These are phyloP conservation scores for Dugesia japonica DNA, from an alignment of 2,888 invertebrate genomes.

Conservation along the genomic window DNA sequence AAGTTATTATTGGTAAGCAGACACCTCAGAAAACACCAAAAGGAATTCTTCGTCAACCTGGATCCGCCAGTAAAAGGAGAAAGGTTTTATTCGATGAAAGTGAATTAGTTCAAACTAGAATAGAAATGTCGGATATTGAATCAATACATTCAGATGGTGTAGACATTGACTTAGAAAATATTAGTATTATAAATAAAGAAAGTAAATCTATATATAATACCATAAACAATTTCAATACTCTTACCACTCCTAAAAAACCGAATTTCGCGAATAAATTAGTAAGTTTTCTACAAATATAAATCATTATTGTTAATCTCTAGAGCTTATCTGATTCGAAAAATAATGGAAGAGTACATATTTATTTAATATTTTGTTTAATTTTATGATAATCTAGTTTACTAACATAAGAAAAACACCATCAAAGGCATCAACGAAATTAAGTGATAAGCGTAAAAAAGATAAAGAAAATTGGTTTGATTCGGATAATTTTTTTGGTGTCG, in stretches of 20 bases:
- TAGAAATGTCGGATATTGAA: slow-evolving; percentile 23
- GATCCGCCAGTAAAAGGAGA: slow-evolving; percentile 31
- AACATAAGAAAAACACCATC: slow-evolving; percentile 28
- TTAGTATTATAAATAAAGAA: not conserved
- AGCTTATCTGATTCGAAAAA: not conserved
- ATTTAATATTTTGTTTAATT: not conserved
- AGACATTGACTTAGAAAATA: slow-evolving; percentile 42
- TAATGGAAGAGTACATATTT: slow-evolving; percentile 7
- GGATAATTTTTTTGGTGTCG: slow-evolving; percentile 27
- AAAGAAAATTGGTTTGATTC: slow-evolving; percentile 27
- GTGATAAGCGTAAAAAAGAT: slow-evolving; percentile 23
- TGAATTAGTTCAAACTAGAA: not conserved
- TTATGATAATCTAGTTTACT: not conserved
- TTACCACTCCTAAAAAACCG: not conserved
- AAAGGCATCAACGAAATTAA: not conserved
- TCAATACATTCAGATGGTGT: slow-evolving; percentile 24
- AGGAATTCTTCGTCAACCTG: slow-evolving; percentile 31
- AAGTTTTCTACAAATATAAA: too few relatives aligned
- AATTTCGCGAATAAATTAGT: not conserved
- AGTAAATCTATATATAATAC: not conserved
- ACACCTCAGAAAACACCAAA: slow-evolving; percentile 31
- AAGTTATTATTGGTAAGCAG: not conserved
- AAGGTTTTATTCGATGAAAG: slow-evolving; percentile 28
- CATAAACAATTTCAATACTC: not conserved
- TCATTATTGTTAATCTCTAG: too few relatives aligned